These are phyloP conservation scores for Puffinus mauretanicus DNA, from an alignment of 2,113 vertebrate species.

Conservation along the genomic window DNA sequence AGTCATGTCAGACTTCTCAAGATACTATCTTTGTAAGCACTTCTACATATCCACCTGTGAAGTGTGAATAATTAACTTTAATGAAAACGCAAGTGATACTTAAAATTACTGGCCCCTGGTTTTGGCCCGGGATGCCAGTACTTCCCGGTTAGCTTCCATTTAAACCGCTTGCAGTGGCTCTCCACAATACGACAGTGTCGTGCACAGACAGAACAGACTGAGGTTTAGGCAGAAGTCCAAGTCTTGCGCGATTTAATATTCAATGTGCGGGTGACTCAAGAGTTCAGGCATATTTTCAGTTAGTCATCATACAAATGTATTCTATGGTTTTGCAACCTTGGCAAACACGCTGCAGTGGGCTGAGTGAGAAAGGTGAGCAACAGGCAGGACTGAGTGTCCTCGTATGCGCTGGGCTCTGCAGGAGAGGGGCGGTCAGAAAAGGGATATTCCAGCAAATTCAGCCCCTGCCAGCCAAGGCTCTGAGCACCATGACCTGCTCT, in stretches of 20 bases:
- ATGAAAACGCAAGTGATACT: not conserved
- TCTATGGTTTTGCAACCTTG: not conserved
- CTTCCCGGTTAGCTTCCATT: not conserved
- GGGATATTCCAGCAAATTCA: not conserved
- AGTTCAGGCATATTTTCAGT: not conserved
- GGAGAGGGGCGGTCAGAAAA: not conserved
- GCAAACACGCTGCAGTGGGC: not conserved
- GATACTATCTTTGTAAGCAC: not conserved
- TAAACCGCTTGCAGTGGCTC: not conserved
- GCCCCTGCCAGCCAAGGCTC: not conserved
- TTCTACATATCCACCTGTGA: not conserved
- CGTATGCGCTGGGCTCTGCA: not conserved
- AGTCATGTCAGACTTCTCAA: not conserved
- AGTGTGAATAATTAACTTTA: not conserved
- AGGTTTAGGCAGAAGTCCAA: not conserved
- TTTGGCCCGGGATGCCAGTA: not conserved
- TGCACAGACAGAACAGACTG: not conserved
- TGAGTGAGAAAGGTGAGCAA: not conserved
- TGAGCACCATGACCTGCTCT: not conserved
- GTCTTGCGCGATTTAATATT: not conserved
- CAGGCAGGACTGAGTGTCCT: not conserved
- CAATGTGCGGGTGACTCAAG: not conserved
- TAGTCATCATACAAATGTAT: not conserved
- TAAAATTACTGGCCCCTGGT: not conserved
- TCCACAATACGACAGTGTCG: accelerated